A percentile compares a stretch with the other conserved stretches of the same genome.
phyloP scores from a whole-genome alignment of 2,888 invertebrate species.

The Linnaemya vulpina region DNA sequence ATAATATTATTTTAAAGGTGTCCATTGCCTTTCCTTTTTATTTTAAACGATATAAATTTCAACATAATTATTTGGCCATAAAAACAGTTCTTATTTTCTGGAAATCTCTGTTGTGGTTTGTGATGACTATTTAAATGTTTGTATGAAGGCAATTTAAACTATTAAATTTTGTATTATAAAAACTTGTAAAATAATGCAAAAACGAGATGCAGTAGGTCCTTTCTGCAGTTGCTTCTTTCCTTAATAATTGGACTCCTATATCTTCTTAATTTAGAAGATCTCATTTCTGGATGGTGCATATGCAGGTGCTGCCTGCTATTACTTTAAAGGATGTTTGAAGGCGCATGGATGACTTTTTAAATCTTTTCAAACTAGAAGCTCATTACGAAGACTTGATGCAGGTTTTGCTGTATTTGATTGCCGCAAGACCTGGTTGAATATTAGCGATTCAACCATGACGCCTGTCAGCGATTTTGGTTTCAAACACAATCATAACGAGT shows the following conservation, averaged over 20 bases:
- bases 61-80: conserved; percentile 32
- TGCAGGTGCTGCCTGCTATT: no score
- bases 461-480: no score
- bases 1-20: background rate
- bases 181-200: background rate
- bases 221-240: background rate
- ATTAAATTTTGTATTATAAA: background rate
- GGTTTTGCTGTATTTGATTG: no score
- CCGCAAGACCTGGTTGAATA: no score
- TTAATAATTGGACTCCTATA: background rate
- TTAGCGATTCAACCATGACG: no score
- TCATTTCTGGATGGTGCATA: no score
- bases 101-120: background rate
- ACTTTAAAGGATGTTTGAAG: no score
- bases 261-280: no score
- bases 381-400: no score
- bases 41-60: conserved; percentile 17
- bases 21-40: background rate
- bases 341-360: no score
- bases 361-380: no score
- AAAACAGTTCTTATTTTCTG: conserved; percentile 7
- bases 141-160: background rate
- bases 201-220: background rate
- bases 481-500: no score
- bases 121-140: conserved; percentile 23